A percentile compares a stretch with the other conserved stretches of the same genome.
These are phyloP conservation scores for Nemopilema nomurai DNA, from an alignment of 30 jellyfish, hydroid and myxozoan species.

Conservation along the genomic window DNA sequence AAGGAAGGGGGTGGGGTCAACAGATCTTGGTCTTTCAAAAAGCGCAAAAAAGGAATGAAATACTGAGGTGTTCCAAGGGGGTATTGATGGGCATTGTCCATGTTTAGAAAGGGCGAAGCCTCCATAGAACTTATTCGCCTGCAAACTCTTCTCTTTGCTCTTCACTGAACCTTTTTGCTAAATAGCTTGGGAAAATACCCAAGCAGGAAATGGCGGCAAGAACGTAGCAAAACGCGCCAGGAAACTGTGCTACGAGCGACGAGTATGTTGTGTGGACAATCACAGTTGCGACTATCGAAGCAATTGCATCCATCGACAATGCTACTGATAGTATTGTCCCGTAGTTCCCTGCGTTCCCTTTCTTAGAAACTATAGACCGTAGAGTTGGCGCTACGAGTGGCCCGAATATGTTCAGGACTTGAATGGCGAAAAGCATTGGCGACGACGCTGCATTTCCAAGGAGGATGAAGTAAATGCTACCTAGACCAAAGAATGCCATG, in stretches of 20 bases:
- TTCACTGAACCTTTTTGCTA: background rate
- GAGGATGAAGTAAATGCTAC: constrained; percentile 19
- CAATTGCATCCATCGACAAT: constrained; percentile 21
- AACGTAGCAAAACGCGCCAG: constrained; percentile 34
- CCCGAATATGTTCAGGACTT: constrained; percentile 31
- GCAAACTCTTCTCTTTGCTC: background rate
- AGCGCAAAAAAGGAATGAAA: too few relatives aligned
- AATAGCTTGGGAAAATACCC: constrained; percentile 12
- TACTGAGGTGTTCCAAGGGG: too few relatives aligned
- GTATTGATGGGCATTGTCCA: too few relatives aligned
- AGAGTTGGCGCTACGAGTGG: constrained; percentile 43
- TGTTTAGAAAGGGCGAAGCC: background rate
- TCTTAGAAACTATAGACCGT: constrained; percentile 34
- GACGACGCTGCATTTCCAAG: constrained; percentile 22
- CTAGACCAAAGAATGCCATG: background rate
- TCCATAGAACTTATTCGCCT: background rate
- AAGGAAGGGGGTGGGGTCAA: too few relatives aligned
- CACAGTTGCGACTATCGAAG: constrained; percentile 11
- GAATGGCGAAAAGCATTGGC: constrained; percentile 23
- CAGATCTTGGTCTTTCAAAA: too few relatives aligned
- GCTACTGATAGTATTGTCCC: constrained; percentile 43
- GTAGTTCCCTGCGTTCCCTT: constrained; percentile 20
- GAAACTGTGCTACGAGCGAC: background rate
- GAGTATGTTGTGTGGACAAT: constrained; percentile 39
- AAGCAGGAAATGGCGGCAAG: constrained; percentile 28